Evolutionary conservation across 1,140 invertebrate species (phyloP), one percentile per base, ranked within the genome.

Genomic region (Cydia strobilella): DNA sequence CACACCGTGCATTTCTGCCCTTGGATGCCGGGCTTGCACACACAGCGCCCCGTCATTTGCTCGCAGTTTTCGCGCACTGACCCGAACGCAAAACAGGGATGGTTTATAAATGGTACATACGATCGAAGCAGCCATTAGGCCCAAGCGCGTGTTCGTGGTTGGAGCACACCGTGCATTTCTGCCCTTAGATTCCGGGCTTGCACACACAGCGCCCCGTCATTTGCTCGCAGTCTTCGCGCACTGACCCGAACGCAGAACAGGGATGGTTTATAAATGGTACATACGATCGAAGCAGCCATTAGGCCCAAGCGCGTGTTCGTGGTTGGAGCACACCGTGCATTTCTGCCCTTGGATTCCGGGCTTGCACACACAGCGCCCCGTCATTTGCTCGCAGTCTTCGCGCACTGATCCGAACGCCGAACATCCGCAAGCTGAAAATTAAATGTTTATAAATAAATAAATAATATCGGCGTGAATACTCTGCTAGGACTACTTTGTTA

Each of bases 131-230:
- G 74, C 97, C 97, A 79, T 95, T 95, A 7, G 95, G 95, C 72
- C 95, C 96, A 1, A 98, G 94, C 42, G 96, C 94, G 86, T 96
- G 96, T 79, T 96, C 95, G 74, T 96, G 95, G 79, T 96, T 96
- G 0, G 95, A 95, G 84, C 98, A 99, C 23, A 95, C 94, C 62
- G 97, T 97, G 86, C 99, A 99, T 59, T 96, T 96, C 75, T 96
- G 94, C 54, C 97, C 97, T n/a, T 96, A 96, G 86, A 96, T 99
- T 77, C 96, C 98, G 75, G 95, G 96, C 77, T 96, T 95, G 87
- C 99, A 99, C 0, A 95, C 95, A 90, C 99, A 99, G 79, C 99
- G 97, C n/a, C 98, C 99, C 63, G 94, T 96, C 74, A 94, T 94
- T 45, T 96, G 93, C 80, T 99, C 95, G 90, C 99, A 99, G 20